Conservation (phyloP, 2,888 invertebrate genomes). For the Conops quadrifasciatus region DNA sequence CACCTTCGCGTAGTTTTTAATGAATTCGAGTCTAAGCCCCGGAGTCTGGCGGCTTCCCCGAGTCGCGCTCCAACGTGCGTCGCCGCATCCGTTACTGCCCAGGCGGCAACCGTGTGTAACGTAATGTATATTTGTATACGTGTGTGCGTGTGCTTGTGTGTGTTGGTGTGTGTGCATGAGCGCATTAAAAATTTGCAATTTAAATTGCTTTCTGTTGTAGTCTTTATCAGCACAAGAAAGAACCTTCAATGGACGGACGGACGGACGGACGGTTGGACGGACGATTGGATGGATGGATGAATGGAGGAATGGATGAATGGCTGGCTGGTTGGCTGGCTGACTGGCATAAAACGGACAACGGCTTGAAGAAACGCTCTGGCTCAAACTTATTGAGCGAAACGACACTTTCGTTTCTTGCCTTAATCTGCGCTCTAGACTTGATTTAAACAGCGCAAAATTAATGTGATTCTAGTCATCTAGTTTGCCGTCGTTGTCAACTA, state of each 20-base stretch:
- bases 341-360: no score
- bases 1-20: slow-evolving; percentile 12
- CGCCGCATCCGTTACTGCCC: neutral
- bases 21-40: slow-evolving; percentile 12
- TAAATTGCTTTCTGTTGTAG: slow-evolving; percentile 28
- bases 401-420: neutral
- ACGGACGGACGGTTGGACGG: neutral
- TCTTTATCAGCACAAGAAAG: slow-evolving; percentile 13
- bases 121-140: neutral
- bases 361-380: neutral
- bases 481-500: neutral
- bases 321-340: no score
- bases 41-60: neutral
- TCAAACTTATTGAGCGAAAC: neutral
- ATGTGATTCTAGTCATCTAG: slow-evolving; percentile 22
- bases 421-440: slow-evolving; percentile 12
- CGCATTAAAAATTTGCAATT: slow-evolving; percentile 32
- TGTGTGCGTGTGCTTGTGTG: slow-evolving; percentile 6
- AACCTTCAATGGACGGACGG: neutral
- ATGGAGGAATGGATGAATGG: no score
- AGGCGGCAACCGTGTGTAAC: no score
- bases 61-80: neutral
- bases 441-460: slow-evolving; percentile 17
- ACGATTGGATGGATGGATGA: neutral
- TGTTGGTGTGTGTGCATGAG: neutral